Evolutionary conservation across 1,140 invertebrate genomes (phyloP), one percentile per base, ranked within the genome.

Genomic region (Augochlora pura): DNA sequence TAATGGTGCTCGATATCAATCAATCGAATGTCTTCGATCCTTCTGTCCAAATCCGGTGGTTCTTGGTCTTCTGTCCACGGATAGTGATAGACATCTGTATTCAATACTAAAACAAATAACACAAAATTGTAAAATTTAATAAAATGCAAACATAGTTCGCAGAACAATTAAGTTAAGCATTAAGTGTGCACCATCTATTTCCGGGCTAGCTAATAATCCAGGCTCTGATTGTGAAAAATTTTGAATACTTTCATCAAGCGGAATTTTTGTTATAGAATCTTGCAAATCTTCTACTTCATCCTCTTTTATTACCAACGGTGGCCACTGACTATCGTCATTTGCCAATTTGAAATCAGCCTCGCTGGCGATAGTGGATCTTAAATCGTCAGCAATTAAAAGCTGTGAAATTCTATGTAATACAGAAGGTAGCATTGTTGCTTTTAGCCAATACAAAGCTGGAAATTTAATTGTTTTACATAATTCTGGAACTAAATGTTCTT

Each of bases 401-500:
- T 95, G 95, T 76, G 95, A 95, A 10, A 98, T 87, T 86, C 97
- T 93, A 85, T 98, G 97, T 8, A 99, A 88, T 85, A 99, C 96
- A 23, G 97, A 96, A 0, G 99, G 99, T 38, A 99, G 90, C 39
- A 96, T 95, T 0, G 96, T 96, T 0, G 97, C 96, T 93, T 99
- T 98, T 14, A 98, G 93, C 98, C 98, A 99, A 39, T 99, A 94
- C 10, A 96, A 94, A 2, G 97, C 96, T 0, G 98, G 96, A 90
- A 98, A 98, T 2, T 96, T 95, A 89, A 98, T 96, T 80, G 96
- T 96, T 38, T 95, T 94, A 91, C 98, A 98, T 49, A 99, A 93
- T 92, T 99, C 99, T 0, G 98, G 98, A 57, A 99, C 95, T 16
- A 99, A 94, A 84, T 97, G 96, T 88, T 97, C 96, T 79, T 96